Conservation (phyloP, 2,113 vertebrate genomes). For the Drymodes brunneopygia region DNA sequence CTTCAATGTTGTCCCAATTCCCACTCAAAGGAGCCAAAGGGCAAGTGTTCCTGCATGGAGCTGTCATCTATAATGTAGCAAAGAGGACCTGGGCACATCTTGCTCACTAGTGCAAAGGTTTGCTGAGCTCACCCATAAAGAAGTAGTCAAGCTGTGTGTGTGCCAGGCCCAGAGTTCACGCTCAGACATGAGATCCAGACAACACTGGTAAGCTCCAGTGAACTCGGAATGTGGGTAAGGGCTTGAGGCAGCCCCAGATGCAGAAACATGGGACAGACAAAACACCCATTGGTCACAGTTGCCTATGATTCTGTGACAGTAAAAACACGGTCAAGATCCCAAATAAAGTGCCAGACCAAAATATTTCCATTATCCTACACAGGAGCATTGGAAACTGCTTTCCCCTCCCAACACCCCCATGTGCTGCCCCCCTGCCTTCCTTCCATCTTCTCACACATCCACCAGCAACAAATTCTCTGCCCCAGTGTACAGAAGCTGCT, state of each 20-base stretch:
- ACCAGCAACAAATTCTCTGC: neutral
- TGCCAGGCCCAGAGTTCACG: neutral
- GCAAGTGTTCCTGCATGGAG: neutral
- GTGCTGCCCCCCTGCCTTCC: neutral
- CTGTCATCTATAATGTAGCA: neutral
- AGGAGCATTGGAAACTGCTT: neutral
- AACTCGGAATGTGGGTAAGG: fast-evolving
- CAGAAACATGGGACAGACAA: neutral
- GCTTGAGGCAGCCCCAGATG: neutral
- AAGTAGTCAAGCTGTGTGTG: neutral
- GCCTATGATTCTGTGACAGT: neutral
- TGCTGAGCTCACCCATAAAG: neutral
- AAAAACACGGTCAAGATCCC: neutral
- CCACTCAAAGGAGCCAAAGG: neutral
- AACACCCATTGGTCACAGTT: neutral
- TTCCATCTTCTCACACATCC: neutral
- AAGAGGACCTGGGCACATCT: neutral
- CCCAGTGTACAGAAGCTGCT: neutral
- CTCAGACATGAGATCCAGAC: neutral
- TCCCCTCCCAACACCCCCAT: neutral
- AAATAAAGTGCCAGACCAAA: neutral
- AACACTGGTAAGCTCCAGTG: neutral
- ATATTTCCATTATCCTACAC: neutral
- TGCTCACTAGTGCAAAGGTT: neutral
- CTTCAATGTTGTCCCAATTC: neutral